phyloP scores from a whole-genome alignment of 2,113 vertebrate genomes.

The Rhinolophus ferrumequinum region DNA sequence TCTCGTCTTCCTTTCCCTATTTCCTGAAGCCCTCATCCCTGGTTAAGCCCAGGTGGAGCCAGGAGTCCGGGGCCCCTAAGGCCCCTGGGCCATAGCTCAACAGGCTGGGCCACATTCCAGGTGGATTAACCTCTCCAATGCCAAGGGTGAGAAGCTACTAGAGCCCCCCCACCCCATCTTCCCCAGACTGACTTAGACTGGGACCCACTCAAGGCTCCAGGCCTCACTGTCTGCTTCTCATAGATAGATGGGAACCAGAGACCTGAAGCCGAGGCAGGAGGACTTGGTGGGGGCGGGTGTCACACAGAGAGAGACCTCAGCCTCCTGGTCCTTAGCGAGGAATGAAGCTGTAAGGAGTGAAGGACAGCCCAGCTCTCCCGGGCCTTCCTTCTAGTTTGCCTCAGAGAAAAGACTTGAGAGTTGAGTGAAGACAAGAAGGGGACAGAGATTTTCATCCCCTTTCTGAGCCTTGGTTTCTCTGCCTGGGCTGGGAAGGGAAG shows the following conservation, averaged over 20 bases:
- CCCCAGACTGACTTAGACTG: not conserved
- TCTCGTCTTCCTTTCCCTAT: constrained; percentile 31
- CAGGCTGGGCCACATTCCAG: constrained; percentile 81
- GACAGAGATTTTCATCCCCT: not conserved
- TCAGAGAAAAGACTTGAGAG: constrained; percentile 12
- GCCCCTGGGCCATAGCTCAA: constrained; percentile 79
- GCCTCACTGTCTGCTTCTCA: not conserved
- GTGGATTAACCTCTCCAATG: constrained; percentile 78
- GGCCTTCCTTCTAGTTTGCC: constrained; percentile 9
- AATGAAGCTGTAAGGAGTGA: constrained; percentile 10
- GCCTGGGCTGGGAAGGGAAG: not conserved
- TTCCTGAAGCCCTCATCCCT: constrained; percentile 61
- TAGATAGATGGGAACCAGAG: not conserved
- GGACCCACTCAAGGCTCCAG: not conserved
- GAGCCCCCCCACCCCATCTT: not conserved
- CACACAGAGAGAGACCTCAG: constrained; percentile 29
- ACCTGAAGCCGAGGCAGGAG: not conserved
- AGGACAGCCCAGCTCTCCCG: not conserved
- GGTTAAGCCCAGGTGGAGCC: constrained; percentile 64
- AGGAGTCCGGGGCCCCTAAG: constrained; percentile 76
- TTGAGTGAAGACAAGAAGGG: constrained; percentile 1
- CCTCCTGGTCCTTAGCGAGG: not conserved
- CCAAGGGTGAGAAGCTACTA: constrained; percentile 64
- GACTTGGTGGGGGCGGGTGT: not conserved
- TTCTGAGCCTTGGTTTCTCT: constrained; percentile 12